Evolutionary conservation across 2,797 vertebrate species (phyloP).

Genomic region (Myioborus melanocephalus): DNA sequence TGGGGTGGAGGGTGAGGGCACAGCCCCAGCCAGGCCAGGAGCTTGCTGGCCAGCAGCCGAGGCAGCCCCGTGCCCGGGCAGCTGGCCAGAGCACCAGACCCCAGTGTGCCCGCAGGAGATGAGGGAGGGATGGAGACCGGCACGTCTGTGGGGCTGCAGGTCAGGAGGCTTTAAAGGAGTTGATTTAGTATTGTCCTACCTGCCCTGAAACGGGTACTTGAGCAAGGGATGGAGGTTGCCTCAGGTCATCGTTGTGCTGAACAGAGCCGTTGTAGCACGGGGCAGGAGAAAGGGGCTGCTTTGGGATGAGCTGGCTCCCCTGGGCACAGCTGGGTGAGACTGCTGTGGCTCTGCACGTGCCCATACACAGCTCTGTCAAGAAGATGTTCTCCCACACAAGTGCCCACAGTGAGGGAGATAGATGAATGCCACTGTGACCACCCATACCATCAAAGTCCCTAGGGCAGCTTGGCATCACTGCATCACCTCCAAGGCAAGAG

Average conservation of each 20-base stretch:
- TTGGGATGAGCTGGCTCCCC: neutral
- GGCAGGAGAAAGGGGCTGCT: slow-evolving; percentile 1
- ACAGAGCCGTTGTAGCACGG: neutral
- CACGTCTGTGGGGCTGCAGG: neutral
- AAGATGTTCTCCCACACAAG: neutral
- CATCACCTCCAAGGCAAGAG: neutral
- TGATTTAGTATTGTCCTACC: slow-evolving; percentile 54
- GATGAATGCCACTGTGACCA: neutral
- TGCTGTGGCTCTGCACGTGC: neutral
- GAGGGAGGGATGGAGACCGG: neutral
- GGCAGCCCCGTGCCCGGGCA: neutral
- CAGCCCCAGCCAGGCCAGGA: neutral
- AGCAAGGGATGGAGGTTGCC: slow-evolving; percentile 29
- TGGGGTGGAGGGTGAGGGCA: neutral
- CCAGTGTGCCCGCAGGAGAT: neutral
- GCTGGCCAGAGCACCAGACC: neutral
- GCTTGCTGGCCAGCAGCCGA: neutral
- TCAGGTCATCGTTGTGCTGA: neutral
- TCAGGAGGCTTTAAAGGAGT: slow-evolving; percentile 27
- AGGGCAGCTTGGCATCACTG: neutral
- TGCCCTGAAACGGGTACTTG: slow-evolving; percentile 34
- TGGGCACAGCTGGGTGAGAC: neutral
- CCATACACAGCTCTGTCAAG: neutral
- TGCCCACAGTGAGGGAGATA: neutral
- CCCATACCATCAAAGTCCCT: neutral